Percentiles rank a stretch among this genome's conserved stretches.
Evolutionary conservation across 1,140 invertebrate species (phyloP).

Genomic region (Brachionus manjavacas): DNA sequence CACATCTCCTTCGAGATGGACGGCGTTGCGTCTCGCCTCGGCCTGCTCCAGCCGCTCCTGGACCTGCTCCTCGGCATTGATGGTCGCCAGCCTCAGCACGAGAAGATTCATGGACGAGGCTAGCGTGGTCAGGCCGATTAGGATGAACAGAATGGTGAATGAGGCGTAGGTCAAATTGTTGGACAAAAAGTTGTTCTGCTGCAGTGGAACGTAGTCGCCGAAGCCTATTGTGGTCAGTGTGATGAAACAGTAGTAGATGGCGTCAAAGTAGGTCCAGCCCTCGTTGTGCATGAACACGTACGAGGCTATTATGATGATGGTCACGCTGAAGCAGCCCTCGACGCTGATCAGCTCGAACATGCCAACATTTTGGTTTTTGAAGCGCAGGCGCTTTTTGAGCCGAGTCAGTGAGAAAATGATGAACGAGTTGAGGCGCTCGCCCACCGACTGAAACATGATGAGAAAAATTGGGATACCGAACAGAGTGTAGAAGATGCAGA

Average conservation of each 20-base stretch:
- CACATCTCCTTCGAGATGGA: slow-evolving; percentile 36
- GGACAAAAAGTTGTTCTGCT: slow-evolving; percentile 89
- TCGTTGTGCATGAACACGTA: slow-evolving; percentile 86
- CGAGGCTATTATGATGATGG: slow-evolving; percentile 49
- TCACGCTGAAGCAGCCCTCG: slow-evolving; percentile 38
- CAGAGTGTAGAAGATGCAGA: slow-evolving; percentile 58
- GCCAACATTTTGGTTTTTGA: slow-evolving; percentile 46
- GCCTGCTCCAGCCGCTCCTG: slow-evolving; percentile 64
- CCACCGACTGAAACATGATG: slow-evolving; percentile 97
- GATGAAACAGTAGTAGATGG: slow-evolving; percentile 98
- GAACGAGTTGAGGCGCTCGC: slow-evolving; percentile 90
- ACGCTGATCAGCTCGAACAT: slow-evolving; percentile 30
- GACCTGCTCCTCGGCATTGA: slow-evolving; percentile 91
- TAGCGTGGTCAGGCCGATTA: slow-evolving; percentile 97
- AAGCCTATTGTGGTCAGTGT: slow-evolving; percentile 87
- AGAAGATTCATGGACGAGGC: slow-evolving; percentile 95
- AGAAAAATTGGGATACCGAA: slow-evolving; percentile 71
- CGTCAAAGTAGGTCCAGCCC: slow-evolving; percentile 94
- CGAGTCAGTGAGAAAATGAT: slow-evolving; percentile 81
- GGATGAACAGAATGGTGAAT: slow-evolving; percentile 95
- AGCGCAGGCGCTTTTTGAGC: slow-evolving; percentile 74
- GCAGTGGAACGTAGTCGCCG: slow-evolving; percentile 65
- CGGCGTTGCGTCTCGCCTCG: slow-evolving; percentile 1
- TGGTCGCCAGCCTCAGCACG: slow-evolving; percentile 95
- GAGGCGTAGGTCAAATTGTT: slow-evolving; percentile 82